These are phyloP conservation scores for Apocheima hispidaria DNA, from an alignment of 2,888 invertebrate species.

Conservation along the genomic window DNA sequence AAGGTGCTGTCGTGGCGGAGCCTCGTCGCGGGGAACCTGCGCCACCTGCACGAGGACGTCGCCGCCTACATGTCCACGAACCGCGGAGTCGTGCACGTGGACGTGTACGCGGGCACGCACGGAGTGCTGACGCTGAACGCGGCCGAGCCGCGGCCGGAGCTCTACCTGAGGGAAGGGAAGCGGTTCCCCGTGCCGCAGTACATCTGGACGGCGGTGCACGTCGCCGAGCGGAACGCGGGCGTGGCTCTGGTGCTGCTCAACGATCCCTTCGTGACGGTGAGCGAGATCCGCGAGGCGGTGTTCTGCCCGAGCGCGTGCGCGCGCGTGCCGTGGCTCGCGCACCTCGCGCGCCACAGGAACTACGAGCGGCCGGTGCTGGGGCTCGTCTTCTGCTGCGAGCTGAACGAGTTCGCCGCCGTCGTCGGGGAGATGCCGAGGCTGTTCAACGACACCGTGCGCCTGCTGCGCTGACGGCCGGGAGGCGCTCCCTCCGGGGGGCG, in stretches of 20 bases:
- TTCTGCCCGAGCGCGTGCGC: conserved; percentile 76
- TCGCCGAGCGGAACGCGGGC: conserved; percentile 44
- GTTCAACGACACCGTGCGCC: conserved; percentile 49
- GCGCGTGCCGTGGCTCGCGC: conserved; percentile 64
- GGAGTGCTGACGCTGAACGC: conserved; percentile 56
- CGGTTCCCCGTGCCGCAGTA: conserved; percentile 76
- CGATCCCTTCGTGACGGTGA: conserved; percentile 78
- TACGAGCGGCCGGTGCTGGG: conserved; percentile 74
- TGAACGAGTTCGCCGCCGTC: conserved; percentile 57
- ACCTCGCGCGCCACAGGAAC: conserved; percentile 59
- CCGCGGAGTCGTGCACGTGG: conserved; percentile 45
- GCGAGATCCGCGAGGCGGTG: conserved; percentile 72
- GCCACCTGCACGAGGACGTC: conserved; percentile 69
- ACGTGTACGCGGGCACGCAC: conserved; percentile 69
- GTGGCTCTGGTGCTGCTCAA: conserved; percentile 69
- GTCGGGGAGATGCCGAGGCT: conserved; percentile 63
- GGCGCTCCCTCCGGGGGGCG: too few relatives aligned
- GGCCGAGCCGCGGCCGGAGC: conserved; percentile 52
- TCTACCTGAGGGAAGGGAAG: conserved; percentile 51
- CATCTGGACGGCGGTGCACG: conserved; percentile 72
- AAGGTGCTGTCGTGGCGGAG: conserved; percentile 70
- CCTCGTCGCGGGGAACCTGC: conserved; percentile 71
- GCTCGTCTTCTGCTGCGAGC: conserved; percentile 73
- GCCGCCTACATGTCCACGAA: conserved; percentile 47
- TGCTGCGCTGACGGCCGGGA: neutral